Conservation (phyloP, 1,140 invertebrate genomes). For the Oryctes rhinoceros region DNA sequence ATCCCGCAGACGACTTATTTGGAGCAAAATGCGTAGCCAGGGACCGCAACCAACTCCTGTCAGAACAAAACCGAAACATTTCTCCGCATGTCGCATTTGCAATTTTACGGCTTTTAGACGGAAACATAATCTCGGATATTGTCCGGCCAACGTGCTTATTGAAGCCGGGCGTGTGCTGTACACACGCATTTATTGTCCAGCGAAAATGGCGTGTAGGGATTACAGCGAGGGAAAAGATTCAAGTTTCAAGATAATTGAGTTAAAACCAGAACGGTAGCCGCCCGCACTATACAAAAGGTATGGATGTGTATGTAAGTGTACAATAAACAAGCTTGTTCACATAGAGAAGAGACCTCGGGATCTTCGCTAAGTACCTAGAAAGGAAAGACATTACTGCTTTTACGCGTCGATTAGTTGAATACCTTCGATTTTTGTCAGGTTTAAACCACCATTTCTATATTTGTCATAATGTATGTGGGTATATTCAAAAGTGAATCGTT, state of each 20-base stretch:
- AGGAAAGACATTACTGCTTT: background rate
- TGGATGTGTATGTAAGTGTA: background rate
- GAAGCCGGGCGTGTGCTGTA: slow-evolving; percentile 24
- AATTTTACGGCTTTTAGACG: slow-evolving; percentile 38
- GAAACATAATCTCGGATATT: slow-evolving; percentile 29
- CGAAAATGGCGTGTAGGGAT: slow-evolving; percentile 33
- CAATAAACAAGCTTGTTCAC: slow-evolving; percentile 17
- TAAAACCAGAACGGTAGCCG: slow-evolving; percentile 19
- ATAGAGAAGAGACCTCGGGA: background rate
- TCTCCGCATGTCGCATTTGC: slow-evolving; percentile 20
- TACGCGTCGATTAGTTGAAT: slow-evolving; percentile 16
- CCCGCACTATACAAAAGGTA: background rate
- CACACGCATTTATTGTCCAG: slow-evolving; percentile 29
- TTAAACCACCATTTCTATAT: background rate
- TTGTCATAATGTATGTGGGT: background rate
- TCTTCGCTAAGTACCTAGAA: background rate
- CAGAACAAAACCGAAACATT: slow-evolving; percentile 4
- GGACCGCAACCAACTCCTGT: background rate
- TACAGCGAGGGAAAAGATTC: slow-evolving; percentile 34
- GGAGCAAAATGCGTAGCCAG: background rate
- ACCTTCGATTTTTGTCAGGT: slow-evolving; percentile 11
- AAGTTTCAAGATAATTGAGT: slow-evolving; percentile 40
- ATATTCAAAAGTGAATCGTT: background rate
- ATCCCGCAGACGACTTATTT: background rate
- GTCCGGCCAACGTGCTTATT: slow-evolving; percentile 14